phyloP scores from a whole-genome alignment of 2,797 vertebrate genomes.

The Lepilemur septentrionalis region DNA sequence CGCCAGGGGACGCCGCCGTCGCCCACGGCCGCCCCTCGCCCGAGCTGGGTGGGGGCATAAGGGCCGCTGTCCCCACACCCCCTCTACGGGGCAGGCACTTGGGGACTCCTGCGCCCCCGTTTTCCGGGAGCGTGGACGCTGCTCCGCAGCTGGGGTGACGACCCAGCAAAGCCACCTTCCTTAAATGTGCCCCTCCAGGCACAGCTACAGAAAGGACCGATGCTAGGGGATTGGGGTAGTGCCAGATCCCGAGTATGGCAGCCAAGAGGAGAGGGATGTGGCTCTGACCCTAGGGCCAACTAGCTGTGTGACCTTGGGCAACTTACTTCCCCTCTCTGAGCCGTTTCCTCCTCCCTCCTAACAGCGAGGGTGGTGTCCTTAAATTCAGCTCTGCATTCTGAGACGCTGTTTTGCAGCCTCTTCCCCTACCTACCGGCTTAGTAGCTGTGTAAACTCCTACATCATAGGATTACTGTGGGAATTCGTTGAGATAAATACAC shows the following conservation, averaged over 20 bases:
- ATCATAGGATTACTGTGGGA: not conserved
- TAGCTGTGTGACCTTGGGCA: not conserved
- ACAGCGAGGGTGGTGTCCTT: not conserved
- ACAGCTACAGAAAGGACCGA: not conserved
- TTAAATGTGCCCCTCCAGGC: not conserved
- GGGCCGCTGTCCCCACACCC: not conserved
- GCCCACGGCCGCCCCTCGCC: not conserved
- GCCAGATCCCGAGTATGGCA: not conserved
- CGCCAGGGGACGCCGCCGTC: not conserved
- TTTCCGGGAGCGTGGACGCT: not conserved
- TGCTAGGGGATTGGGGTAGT: not conserved
- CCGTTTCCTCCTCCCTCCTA: not conserved
- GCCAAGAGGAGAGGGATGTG: not conserved
- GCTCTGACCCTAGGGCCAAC: not conserved
- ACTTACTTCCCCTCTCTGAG: not conserved
- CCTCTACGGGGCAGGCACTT: not conserved
- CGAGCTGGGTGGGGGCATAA: not conserved
- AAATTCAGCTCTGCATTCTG: not conserved
- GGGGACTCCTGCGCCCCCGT: not conserved
- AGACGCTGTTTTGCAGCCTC: not conserved
- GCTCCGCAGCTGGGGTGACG: not conserved
- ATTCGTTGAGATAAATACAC: not conserved
- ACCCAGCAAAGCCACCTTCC: conserved; percentile 10
- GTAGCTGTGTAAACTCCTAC: not conserved
- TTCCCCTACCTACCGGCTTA: not conserved